A percentile compares a stretch with the other conserved stretches of the same genome.
Conservation (phyloP, 2,888 invertebrate species). For the Protophormia terraenovae region DNA sequence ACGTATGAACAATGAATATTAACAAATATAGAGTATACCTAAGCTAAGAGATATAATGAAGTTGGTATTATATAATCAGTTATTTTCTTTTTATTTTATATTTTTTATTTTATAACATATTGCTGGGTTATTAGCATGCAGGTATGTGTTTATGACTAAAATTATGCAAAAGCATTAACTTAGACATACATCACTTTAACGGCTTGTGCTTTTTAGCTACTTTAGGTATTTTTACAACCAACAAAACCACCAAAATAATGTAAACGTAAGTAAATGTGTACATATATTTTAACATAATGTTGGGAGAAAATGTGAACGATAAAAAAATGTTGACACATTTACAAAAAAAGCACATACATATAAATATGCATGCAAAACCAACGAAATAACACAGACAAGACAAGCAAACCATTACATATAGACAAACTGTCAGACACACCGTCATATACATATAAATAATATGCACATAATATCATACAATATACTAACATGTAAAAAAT, state of each 20-base stretch:
- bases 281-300: not conserved
- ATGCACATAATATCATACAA: not conserved
- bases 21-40: too few species aligned
- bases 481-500: not conserved
- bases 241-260: conserved; percentile 42
- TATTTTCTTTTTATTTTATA: too few species aligned
- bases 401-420: not conserved
- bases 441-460: too few species aligned
- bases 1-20: too few species aligned
- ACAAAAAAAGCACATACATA: not conserved
- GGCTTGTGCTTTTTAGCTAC: conserved; percentile 60
- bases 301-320: not conserved
- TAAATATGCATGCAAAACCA: not conserved
- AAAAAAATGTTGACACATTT: conserved; percentile 40
- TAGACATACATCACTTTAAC: conserved; percentile 61
- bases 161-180: conserved; percentile 58
- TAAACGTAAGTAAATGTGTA: not conserved
- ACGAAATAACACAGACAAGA: not conserved
- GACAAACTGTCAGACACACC: not conserved
- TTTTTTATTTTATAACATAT: not conserved
- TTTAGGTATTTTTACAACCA: conserved; percentile 50
- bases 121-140: not conserved
- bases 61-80: too few species aligned
- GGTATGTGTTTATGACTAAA: conserved; percentile 29
- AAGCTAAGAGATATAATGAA: too few species aligned